These are phyloP conservation scores for Drosophila niveifrons DNA, from an alignment of 2,888 invertebrate genomes.

Conservation along the genomic window DNA sequence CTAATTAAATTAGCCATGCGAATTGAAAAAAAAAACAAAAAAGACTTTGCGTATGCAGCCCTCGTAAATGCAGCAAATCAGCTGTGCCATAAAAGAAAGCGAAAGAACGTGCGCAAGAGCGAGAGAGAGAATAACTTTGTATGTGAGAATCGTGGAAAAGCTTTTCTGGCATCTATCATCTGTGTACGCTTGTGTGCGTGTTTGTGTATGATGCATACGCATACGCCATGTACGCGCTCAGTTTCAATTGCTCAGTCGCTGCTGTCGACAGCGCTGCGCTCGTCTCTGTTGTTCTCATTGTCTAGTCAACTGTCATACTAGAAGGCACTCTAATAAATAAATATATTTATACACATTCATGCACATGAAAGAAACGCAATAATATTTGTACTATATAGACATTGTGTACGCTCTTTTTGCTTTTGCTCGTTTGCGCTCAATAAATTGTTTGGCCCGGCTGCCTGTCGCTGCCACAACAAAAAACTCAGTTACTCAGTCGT, in stretches of 20 bases:
- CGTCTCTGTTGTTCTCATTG: constrained; percentile 41
- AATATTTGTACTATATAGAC: constrained; percentile 32
- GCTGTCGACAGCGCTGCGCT: constrained; percentile 52
- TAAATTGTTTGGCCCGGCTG: constrained; percentile 31
- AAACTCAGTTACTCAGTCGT: constrained; percentile 51
- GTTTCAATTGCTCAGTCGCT: constrained; percentile 70
- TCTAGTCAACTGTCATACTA: constrained; percentile 49
- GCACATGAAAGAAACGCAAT: constrained; percentile 35
- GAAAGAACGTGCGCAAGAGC: not conserved
- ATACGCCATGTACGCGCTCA: constrained; percentile 69
- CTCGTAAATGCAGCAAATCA: constrained; percentile 52
- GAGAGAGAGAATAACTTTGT: constrained; percentile 11
- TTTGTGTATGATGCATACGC: constrained; percentile 45
- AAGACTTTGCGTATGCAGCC: constrained; percentile 29
- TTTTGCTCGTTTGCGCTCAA: constrained; percentile 8
- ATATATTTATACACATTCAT: not conserved
- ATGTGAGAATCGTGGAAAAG: constrained; percentile 46
- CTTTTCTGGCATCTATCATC: constrained; percentile 36
- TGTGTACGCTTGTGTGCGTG: constrained; percentile 7
- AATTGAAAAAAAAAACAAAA: constrained; percentile 30
- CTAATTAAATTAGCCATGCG: constrained; percentile 33
- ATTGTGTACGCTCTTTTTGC: constrained; percentile 27
- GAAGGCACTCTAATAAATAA: constrained; percentile 44
- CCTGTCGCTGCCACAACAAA: constrained; percentile 28
- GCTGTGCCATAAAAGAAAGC: constrained; percentile 39